Evolutionary conservation across 2,888 invertebrate genomes (phyloP).

Genomic region (Heliconius hortense): DNA sequence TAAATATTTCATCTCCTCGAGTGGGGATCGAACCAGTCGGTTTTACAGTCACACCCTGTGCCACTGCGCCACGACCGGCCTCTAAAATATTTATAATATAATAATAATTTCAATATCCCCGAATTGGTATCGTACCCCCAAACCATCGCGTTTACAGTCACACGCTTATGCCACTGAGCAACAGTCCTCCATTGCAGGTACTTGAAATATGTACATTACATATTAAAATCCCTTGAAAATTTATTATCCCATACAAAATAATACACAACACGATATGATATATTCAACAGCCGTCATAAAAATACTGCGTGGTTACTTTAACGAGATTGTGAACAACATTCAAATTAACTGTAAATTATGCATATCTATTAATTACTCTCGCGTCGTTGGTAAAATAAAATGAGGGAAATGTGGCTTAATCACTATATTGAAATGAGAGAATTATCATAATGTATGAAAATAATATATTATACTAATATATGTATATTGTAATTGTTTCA

Average conservation of each 20-base stretch:
- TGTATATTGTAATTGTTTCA: background rate
- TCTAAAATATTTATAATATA: no score
- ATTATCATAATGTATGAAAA: conserved; percentile 25
- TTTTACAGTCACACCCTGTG: no score
- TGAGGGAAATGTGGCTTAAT: conserved; percentile 30
- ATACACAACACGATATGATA: background rate
- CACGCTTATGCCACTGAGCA: no score
- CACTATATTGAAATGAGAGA: conserved; percentile 17
- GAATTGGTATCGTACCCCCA: no score
- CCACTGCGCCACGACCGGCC: no score
- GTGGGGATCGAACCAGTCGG: no score
- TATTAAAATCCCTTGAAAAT: background rate
- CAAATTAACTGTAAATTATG: conserved; percentile 19
- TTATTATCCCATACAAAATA: background rate
- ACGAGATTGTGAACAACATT: conserved; percentile 18
- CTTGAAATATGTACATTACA: background rate
- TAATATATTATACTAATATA: conserved; percentile 8
- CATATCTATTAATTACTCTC: conserved; percentile 26
- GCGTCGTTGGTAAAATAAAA: conserved; percentile 25
- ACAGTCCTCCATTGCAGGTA: background rate
- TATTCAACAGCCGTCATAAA: background rate
- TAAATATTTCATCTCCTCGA: no score
- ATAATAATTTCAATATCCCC: no score
- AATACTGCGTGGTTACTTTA: conserved; percentile 5
- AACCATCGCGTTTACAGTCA: no score